Base-by-base conservation (phyloP, 2,888 invertebrate genomes). In the Ametastegia equiseti region DNA sequence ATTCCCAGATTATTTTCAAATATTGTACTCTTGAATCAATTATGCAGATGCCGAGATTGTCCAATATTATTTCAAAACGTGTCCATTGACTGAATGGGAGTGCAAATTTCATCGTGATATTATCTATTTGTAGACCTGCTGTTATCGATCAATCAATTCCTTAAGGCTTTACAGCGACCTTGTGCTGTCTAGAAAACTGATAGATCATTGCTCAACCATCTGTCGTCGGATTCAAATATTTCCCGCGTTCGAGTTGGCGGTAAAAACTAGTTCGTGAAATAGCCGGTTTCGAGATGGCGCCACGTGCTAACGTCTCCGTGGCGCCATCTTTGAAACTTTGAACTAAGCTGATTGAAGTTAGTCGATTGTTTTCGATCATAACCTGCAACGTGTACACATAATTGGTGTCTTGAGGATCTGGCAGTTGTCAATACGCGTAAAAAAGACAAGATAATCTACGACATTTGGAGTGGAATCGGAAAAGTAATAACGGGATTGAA, bases 361-460 rank as follows among this genome's bases (percentile, higher is more conserved):
- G 47, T 47, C 11, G 36, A 13, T n/a, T n/a, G n/a, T n/a, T n/a
- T 3, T 23, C 11, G 45, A 75, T 63, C 65, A 50, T 75, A 75
- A 75, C 50, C 50, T 75, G 75, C 75, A 75, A 75, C 75, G 75
- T 75, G 75, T 75, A 75, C 54, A 45, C n/a, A 4, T 7, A 23
- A 5, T 39, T 0, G 19, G 4, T 39, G 67, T 39, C 39, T n/a
- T 19, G 36, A 7, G n/a, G n/a, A n/a, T n/a, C n/a, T n/a, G n/a
- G n/a, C n/a, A 45, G 27, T 47, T 71, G 71, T 45, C 47, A 45
- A 71, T 23, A 63, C 9, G 11, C 7, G 9, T 5, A 9, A 42
- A 6, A 60, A 60, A 27, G 27, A 60, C 23, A 60, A 30, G 1
- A 47, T 2, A 23, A 57, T 11, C 27, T 23, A 9, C 9, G 9